Base-by-base conservation (phyloP, 2,888 invertebrate genomes). In the Chloroclysta siterata region DNA sequence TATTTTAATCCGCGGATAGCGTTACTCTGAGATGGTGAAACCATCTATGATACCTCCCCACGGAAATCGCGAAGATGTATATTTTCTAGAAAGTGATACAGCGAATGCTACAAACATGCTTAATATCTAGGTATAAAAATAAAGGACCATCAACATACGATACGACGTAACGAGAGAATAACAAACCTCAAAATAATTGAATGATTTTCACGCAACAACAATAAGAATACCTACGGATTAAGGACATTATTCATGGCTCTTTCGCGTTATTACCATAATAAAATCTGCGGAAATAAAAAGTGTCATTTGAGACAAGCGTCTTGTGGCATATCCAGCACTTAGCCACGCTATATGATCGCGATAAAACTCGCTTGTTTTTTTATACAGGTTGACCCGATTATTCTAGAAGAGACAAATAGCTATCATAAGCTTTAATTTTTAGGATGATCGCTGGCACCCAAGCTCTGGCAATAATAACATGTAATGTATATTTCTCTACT, bases 241-340 rank as follows among this genome's bases (percentile, higher is more conserved):
- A 53, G 59, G 75, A 75, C 79, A 80, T 85, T 84, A 87, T 84
- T 84, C 81, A 83, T 79, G 76, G 78, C 76, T 78, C 72, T 81
- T 77, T 77, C 76, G 66, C 75, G 79, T 88, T 89, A 88, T 87
- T 86, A 80, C 86, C 81, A 80, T 87, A 87, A 85, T 89, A 89
- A 89, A 89, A 84, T 81, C 82, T 77, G 79, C 65, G 76, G 79
- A 85, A 88, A 85, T 88, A 88, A 88, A 87, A 88, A 85, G 77
- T 77, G 84, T 80, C 83, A 89, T 88, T 87, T 83, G 82, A 84
- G 80, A 82, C 81, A 80, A 86, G 80, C 82, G 79, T 81, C 82
- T 84, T 81, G 81, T 72, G 78, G 79, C 80, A 78, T 76, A 80
- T 79, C 76, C 75, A 75, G 75, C 76, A 77, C 79, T 82, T 81